Percentiles rank a stretch among this genome's conserved stretches.
Conservation (phyloP, 2,888 invertebrate genomes). For the Acleris cristana region DNA sequence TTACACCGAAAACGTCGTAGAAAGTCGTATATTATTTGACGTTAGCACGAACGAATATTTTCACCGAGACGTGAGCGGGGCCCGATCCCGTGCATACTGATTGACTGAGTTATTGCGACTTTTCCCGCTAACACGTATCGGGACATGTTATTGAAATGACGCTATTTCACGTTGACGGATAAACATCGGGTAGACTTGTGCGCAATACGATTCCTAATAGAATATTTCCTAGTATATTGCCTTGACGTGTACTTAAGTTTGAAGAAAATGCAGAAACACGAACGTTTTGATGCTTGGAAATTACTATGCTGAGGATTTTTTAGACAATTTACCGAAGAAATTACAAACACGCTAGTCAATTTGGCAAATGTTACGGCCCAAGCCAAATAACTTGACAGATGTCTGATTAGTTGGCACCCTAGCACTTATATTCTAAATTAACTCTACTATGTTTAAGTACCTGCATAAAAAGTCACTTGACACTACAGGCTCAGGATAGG, state of each 20-base stretch:
- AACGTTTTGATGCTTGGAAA: not conserved
- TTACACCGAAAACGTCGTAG: conserved; percentile 68
- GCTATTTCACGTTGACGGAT: conserved; percentile 33
- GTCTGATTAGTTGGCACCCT: too few relatives aligned
- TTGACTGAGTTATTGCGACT: conserved; percentile 56
- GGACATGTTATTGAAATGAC: conserved; percentile 35
- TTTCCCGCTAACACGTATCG: conserved; percentile 39
- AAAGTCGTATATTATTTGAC: conserved; percentile 70
- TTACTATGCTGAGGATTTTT: too few relatives aligned
- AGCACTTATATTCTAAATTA: too few relatives aligned
- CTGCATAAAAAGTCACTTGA: too few relatives aligned
- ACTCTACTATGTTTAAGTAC: too few relatives aligned
- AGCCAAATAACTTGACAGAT: too few relatives aligned
- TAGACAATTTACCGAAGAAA: too few relatives aligned
- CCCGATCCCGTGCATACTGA: conserved; percentile 70
- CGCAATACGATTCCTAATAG: conserved; percentile 15
- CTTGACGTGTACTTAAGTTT: not conserved
- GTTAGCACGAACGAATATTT: conserved; percentile 67
- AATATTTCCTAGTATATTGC: conserved; percentile 2
- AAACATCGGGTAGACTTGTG: conserved; percentile 18
- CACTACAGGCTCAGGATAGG: not conserved
- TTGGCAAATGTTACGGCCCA: too few relatives aligned
- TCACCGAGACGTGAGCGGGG: conserved; percentile 71
- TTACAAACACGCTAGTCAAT: too few relatives aligned
- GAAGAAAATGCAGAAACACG: not conserved